Evolutionary conservation across 2,888 invertebrate species (phyloP).

Genomic region (Drosophila percnosoma): DNA sequence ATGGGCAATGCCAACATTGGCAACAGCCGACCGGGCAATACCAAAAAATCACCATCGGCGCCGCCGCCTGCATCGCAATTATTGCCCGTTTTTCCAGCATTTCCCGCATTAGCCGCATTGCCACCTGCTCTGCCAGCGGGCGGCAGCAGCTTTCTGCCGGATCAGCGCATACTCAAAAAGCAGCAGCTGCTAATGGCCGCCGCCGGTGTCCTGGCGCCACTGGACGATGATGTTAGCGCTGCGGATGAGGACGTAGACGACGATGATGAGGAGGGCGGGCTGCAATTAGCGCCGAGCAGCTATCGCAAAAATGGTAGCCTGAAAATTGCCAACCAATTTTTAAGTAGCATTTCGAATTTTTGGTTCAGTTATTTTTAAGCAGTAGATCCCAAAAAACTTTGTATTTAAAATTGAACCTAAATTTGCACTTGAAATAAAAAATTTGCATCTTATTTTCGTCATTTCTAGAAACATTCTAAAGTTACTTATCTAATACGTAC

Average conservation of each 20-base stretch:
- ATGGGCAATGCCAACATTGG: conserved; percentile 29
- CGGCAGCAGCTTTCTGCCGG: conserved; percentile 76
- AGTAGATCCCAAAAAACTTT: background rate
- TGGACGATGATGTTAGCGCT: conserved; percentile 16
- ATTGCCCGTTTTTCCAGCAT: conserved; percentile 41
- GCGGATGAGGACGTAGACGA: conserved; percentile 1
- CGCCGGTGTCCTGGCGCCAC: conserved; percentile 62
- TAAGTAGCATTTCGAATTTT: conserved; percentile 16
- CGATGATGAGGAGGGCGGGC: conserved; percentile 29
- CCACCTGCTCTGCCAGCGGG: conserved; percentile 50
- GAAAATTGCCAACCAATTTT: background rate
- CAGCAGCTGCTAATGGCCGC: conserved; percentile 80
- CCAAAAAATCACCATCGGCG: conserved; percentile 82
- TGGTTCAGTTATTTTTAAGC: background rate
- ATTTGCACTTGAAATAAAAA: background rate
- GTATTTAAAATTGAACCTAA: background rate
- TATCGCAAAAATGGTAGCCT: conserved; percentile 54
- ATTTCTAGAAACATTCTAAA: background rate
- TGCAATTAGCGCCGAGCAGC: conserved; percentile 40
- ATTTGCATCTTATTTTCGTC: background rate
- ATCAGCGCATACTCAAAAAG: conserved; percentile 80
- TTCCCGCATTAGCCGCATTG: conserved; percentile 30
- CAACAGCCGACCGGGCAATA: conserved; percentile 82
- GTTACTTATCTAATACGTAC: background rate
- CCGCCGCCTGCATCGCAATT: conserved; percentile 67